Evolutionary conservation across 2,888 invertebrate genomes (phyloP).

Genomic region (Nephrotoma appendiculata): DNA sequence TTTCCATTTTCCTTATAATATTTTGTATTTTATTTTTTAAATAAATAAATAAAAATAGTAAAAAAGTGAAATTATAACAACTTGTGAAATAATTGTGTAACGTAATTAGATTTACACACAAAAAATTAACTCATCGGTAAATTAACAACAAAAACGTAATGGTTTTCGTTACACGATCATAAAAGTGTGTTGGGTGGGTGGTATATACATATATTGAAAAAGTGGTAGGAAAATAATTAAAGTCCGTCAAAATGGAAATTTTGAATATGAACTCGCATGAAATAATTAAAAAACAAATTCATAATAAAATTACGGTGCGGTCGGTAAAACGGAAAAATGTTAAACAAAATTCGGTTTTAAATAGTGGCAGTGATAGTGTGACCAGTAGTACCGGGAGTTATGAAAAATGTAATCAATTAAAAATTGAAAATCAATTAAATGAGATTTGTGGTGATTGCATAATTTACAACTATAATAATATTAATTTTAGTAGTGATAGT

Average conservation of each 20-base stretch:
- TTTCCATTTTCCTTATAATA: background rate
- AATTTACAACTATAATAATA: background rate
- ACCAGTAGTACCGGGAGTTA: background rate
- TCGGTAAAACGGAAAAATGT: slow-evolving; percentile 10
- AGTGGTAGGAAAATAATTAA: background rate
- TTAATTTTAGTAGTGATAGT: background rate
- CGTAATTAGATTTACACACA: background rate
- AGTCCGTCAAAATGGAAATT: slow-evolving; percentile 1
- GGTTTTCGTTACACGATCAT: background rate
- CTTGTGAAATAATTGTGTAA: background rate
- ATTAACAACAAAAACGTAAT: background rate
- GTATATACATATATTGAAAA: background rate
- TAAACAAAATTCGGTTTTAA: slow-evolving; percentile 6
- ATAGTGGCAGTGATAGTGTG: background rate
- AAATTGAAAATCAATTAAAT: slow-evolving; percentile 6
- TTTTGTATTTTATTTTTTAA: background rate
- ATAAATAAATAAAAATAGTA: background rate
- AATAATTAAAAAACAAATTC: background rate
- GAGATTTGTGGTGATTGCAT: background rate
- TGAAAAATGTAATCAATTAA: background rate
- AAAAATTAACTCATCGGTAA: background rate
- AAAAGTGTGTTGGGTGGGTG: background rate
- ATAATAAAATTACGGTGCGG: slow-evolving; percentile 9
- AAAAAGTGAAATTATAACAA: background rate
- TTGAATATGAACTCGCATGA: slow-evolving; percentile 5